Evolutionary conservation across 2,797 vertebrate genomes (phyloP).

Genomic region (Sebastes hopkinsi): DNA sequence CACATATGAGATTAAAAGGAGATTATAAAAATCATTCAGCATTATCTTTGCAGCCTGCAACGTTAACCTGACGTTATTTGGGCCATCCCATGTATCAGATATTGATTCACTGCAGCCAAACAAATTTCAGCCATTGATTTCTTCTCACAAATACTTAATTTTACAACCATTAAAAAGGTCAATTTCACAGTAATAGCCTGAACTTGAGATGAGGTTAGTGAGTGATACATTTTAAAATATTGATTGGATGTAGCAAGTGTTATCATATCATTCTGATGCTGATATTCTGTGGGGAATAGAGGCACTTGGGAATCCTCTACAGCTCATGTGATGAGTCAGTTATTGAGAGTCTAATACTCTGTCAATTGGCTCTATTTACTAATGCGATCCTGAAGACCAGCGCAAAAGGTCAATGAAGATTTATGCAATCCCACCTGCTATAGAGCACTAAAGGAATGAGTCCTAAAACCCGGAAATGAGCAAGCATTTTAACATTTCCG

Average conservation of each 20-base stretch:
- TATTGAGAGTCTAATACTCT: background rate
- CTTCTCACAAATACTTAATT: conserved; percentile 14
- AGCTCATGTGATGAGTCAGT: background rate
- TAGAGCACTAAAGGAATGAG: background rate
- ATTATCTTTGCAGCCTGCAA: background rate
- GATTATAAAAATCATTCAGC: background rate
- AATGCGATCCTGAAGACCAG: background rate
- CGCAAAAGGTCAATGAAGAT: background rate
- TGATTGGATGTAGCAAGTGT: background rate
- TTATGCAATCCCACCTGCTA: background rate
- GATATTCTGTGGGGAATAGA: background rate
- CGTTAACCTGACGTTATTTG: background rate
- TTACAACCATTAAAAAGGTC: conserved; percentile 19
- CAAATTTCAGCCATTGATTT: conserved; percentile 40
- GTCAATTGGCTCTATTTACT: background rate
- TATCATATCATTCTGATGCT: background rate
- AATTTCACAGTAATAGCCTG: background rate
- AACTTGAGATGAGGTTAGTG: background rate
- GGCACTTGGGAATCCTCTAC: background rate
- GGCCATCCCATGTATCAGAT: background rate
- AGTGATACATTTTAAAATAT: background rate
- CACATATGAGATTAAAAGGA: background rate
- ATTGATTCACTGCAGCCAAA: conserved; percentile 7
- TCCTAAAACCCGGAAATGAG: no score
- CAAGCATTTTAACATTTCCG: no score